Conservation (phyloP, 2,888 invertebrate species). For the Papilio demoleus region DNA sequence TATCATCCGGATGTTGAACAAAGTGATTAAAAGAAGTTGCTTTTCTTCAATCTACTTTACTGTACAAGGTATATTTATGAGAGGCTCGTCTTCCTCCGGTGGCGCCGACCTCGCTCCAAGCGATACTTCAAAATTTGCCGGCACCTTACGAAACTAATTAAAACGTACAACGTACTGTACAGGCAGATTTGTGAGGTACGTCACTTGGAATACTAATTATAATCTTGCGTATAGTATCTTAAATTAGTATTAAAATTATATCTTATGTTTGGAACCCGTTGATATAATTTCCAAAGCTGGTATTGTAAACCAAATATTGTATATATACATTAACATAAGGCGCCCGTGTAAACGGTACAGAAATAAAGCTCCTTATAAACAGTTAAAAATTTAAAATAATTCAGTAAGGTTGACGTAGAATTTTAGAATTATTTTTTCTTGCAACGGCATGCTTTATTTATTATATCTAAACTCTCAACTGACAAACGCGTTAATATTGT, state of each 20-base stretch:
- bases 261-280: background rate
- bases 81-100: background rate
- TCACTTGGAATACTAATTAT: slow-evolving; percentile 4
- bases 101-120: background rate
- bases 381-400: too few relatives aligned
- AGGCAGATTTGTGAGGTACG: slow-evolving; percentile 12
- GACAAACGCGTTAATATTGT: too few relatives aligned
- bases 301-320: too few relatives aligned
- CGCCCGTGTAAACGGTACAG: too few relatives aligned
- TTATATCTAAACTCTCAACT: too few relatives aligned
- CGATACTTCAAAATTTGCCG: background rate
- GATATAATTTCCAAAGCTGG: too few relatives aligned
- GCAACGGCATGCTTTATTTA: too few relatives aligned
- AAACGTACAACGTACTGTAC: background rate
- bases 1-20: too few relatives aligned
- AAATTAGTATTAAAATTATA: background rate
- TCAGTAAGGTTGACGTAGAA: too few relatives aligned
- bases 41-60: background rate
- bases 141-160: slow-evolving; percentile 16
- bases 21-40: background rate
- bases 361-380: too few relatives aligned
- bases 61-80: background rate
- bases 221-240: background rate
- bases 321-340: too few relatives aligned
- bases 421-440: too few relatives aligned